Conservation (phyloP, 2,888 invertebrate genomes). For the Nomada lathburiana region DNA sequence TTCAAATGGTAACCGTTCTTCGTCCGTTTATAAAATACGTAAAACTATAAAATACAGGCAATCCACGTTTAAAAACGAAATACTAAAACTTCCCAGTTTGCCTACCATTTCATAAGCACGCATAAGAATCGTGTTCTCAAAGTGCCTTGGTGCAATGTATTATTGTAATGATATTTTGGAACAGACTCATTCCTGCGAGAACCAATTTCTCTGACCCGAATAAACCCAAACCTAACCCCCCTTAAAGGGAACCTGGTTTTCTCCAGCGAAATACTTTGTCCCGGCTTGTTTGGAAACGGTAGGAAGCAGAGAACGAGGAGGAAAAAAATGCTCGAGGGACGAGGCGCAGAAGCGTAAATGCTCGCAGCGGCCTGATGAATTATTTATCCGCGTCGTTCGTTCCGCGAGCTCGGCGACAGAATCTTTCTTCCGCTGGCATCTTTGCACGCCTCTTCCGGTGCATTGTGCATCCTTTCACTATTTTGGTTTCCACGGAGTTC, state of each 20-base stretch:
- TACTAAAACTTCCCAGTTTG: no score
- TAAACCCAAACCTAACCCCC: background rate
- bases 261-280: conserved; percentile 40
- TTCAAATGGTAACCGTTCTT: no score
- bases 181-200: no score
- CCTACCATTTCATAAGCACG: no score
- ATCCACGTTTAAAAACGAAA: no score
- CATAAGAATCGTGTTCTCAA: no score
- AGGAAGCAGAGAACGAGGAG: background rate
- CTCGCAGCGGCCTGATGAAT: conserved; percentile 42
- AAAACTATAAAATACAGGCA: no score
- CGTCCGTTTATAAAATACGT: no score
- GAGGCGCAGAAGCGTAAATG: conserved; percentile 36
- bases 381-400: conserved; percentile 52
- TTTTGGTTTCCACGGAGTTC: background rate
- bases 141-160: no score
- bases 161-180: no score
- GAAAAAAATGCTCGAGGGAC: conserved; percentile 22
- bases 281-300: conserved; percentile 29
- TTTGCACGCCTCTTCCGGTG: conserved; percentile 31
- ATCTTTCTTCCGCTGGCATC: conserved; percentile 27
- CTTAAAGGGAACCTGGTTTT: conserved; percentile 12
- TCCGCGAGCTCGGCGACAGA: conserved; percentile 21
- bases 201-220: no score
- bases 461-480: conserved; percentile 16